Evolutionary conservation across 1,140 invertebrate genomes (phyloP).

Genomic region (Eumaeus atala): DNA sequence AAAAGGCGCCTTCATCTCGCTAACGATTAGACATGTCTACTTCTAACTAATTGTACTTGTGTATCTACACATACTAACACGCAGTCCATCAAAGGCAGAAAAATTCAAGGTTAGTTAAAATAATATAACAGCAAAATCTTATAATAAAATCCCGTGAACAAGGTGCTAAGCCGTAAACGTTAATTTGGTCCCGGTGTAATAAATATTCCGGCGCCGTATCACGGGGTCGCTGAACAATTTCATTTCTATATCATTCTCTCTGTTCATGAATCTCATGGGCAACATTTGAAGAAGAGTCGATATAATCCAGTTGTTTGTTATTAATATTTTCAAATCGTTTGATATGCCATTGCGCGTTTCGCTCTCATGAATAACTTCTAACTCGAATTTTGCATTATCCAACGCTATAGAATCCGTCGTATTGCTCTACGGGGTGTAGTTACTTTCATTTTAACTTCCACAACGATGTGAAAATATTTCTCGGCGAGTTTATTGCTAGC

Average conservation of each 20-base stretch:
- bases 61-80: too few species aligned
- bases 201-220: background rate
- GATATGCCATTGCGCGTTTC: conserved; percentile 42
- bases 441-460: conserved; percentile 72
- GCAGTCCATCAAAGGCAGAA: too few species aligned
- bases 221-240: background rate
- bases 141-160: background rate
- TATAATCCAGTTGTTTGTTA: background rate
- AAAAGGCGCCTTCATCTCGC: too few species aligned
- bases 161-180: conserved; percentile 2
- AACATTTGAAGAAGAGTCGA: background rate
- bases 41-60: too few species aligned
- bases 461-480: conserved; percentile 72
- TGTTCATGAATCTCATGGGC: background rate
- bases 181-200: background rate
- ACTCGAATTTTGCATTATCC: conserved; percentile 56
- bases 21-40: too few species aligned
- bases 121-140: too few species aligned
- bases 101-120: too few species aligned
- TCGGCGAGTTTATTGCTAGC: conserved; percentile 61
- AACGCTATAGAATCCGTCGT: conserved; percentile 39
- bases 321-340: conserved; percentile 30
- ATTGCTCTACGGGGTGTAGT: conserved; percentile 62
- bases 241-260: background rate
- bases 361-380: conserved; percentile 65